Percentiles rank a stretch among this genome's conserved stretches.
Evolutionary conservation across 2,888 invertebrate species (phyloP).

Genomic region (Latrodectus elegans): DNA sequence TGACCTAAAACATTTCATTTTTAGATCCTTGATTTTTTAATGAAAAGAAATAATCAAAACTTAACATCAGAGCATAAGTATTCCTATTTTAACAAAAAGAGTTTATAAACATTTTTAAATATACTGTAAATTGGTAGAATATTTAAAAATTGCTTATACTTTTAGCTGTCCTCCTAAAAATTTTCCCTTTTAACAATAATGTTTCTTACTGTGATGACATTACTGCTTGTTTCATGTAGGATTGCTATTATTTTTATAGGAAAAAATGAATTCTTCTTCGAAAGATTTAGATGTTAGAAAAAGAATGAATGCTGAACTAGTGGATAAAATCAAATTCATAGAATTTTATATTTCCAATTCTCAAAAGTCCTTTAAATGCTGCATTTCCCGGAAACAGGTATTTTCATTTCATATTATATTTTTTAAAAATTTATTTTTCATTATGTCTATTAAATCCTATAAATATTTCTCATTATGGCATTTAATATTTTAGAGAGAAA

Average conservation of each 20-base stretch:
- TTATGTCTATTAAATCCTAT: too few species aligned
- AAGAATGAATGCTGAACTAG: conserved; percentile 35
- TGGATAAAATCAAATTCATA: conserved; percentile 43
- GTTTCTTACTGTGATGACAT: not conserved
- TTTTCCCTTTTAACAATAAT: not conserved
- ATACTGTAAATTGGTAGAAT: too few species aligned
- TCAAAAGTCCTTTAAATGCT: conserved; percentile 42
- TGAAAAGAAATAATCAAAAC: too few species aligned
- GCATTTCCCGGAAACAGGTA: conserved; percentile 55
- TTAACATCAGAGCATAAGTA: too few species aligned
- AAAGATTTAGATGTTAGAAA: conserved; percentile 41
- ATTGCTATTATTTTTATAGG: conserved; percentile 22
- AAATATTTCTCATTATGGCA: too few species aligned
- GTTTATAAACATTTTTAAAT: too few species aligned
- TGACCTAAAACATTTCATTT: too few species aligned
- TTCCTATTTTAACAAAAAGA: too few species aligned
- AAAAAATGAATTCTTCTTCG: conserved; percentile 40
- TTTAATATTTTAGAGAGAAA: too few species aligned
- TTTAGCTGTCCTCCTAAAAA: not conserved
- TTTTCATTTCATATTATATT: not conserved
- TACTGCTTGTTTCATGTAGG: not conserved
- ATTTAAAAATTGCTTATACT: too few species aligned
- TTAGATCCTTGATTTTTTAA: too few species aligned
- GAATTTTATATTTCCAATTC: conserved; percentile 54
- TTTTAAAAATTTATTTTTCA: too few species aligned